Percentiles rank a stretch among this genome's conserved stretches.
phyloP scores from a whole-genome alignment of 2,888 invertebrate species.

The Malthinus seriepunctatus region DNA sequence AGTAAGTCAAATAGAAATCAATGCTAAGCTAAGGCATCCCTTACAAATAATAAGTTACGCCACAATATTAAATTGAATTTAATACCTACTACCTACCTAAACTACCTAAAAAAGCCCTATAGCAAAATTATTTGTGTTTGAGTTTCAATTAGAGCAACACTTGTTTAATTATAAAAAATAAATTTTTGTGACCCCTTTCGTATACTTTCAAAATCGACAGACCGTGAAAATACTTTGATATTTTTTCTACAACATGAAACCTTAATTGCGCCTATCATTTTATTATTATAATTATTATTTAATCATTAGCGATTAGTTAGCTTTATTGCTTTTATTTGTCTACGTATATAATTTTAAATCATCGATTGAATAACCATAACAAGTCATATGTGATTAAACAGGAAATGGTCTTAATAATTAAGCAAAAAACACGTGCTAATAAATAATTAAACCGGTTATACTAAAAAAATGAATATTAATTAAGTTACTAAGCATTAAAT shows the following conservation, averaged over 20 bases:
- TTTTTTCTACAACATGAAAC: neutral
- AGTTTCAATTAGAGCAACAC: neutral
- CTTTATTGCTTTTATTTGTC: slow-evolving; percentile 7
- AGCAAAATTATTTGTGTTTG: too few relatives aligned
- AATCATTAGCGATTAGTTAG: slow-evolving; percentile 4
- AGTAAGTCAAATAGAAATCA: too few relatives aligned
- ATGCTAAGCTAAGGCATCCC: too few relatives aligned
- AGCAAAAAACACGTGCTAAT: slow-evolving; percentile 17
- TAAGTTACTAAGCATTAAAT: slow-evolving; percentile 1
- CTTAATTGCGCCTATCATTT: neutral
- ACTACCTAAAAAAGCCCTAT: too few relatives aligned
- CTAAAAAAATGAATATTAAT: slow-evolving; percentile 13
- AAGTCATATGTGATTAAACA: slow-evolving; percentile 19
- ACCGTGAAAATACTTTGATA: slow-evolving; percentile 1
- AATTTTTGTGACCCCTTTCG: neutral
- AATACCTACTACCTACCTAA: too few relatives aligned
- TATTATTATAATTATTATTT: neutral
- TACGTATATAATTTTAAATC: slow-evolving; percentile 4
- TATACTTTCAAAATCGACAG: neutral
- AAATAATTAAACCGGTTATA: slow-evolving; percentile 16
- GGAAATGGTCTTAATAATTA: slow-evolving; percentile 21
- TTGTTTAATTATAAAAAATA: neutral
- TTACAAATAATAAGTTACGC: too few relatives aligned
- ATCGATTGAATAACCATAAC: slow-evolving; percentile 13
- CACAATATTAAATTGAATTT: too few relatives aligned